These are phyloP conservation scores for Amphiduros pacificus DNA, from an alignment of 2,888 invertebrate species.

Conservation along the genomic window DNA sequence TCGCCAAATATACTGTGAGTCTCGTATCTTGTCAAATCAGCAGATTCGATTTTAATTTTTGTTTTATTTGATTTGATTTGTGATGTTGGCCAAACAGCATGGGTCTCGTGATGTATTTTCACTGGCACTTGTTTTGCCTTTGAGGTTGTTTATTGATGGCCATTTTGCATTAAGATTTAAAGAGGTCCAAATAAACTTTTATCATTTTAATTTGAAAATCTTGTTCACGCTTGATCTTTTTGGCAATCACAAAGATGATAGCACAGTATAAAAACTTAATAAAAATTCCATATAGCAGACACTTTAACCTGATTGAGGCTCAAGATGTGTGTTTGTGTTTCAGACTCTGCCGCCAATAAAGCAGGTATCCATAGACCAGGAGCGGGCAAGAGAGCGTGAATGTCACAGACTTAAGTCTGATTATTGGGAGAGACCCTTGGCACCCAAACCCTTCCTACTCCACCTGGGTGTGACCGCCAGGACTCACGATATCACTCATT, in stretches of 20 bases:
- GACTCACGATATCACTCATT: conserved; percentile 52
- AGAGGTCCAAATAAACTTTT: neutral
- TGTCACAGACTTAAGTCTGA: conserved; percentile 35
- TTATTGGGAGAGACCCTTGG: conserved; percentile 48
- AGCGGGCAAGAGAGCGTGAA: conserved; percentile 23
- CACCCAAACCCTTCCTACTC: conserved; percentile 53
- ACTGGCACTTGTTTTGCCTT: too few species aligned
- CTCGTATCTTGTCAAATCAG: neutral
- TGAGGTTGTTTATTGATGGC: neutral
- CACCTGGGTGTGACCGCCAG: conserved; percentile 57
- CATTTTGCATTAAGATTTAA: too few species aligned
- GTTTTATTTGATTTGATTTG: too few species aligned
- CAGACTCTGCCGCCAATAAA: conserved; percentile 57
- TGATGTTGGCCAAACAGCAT: too few species aligned
- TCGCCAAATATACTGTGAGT: conserved; percentile 46
- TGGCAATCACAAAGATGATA: too few species aligned
- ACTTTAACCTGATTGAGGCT: too few species aligned
- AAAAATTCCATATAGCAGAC: too few species aligned
- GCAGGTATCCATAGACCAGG: conserved; percentile 43
- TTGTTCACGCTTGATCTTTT: too few species aligned
- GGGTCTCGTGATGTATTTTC: too few species aligned
- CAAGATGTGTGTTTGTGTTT: neutral
- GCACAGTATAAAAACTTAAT: too few species aligned
- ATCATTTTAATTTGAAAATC: neutral
- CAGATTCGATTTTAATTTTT: too few species aligned